Evolutionary conservation across 2,113 vertebrate genomes (phyloP).

Genomic region (Chaenogobius annularis): DNA sequence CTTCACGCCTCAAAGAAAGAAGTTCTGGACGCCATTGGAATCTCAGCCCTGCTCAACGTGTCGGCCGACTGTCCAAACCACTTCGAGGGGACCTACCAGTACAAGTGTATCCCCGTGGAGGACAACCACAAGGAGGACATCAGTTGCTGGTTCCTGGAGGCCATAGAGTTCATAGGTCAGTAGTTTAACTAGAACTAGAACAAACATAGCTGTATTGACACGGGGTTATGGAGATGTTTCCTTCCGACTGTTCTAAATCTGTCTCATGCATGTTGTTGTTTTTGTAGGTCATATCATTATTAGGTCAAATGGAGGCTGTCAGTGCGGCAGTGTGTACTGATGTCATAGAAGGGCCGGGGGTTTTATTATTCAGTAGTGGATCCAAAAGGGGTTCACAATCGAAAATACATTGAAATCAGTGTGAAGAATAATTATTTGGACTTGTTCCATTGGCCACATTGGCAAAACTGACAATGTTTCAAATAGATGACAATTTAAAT

Average conservation of each 20-base stretch:
- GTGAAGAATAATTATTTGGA: too few relatives aligned
- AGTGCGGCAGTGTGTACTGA: not conserved
- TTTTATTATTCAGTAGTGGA: not conserved
- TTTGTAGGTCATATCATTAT: slow-evolving; percentile 6
- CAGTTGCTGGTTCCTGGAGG: slow-evolving; percentile 98
- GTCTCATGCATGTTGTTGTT: not conserved
- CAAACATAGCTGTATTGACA: slow-evolving; percentile 2
- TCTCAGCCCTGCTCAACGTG: slow-evolving; percentile 95
- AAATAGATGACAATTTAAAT: too few relatives aligned
- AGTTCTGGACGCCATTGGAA: slow-evolving; percentile 89
- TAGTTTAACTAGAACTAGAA: slow-evolving; percentile 5
- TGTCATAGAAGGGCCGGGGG: not conserved
- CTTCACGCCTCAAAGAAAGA: slow-evolving; percentile 96
- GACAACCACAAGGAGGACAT: slow-evolving; percentile 99
- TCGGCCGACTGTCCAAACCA: slow-evolving; percentile 97
- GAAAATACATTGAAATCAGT: too few relatives aligned
- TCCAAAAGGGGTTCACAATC: too few relatives aligned
- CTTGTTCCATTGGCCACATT: too few relatives aligned
- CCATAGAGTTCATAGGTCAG: slow-evolving; percentile 97
- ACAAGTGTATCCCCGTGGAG: slow-evolving; percentile 96
- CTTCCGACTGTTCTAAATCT: not conserved
- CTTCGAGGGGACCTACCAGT: slow-evolving; percentile 93
- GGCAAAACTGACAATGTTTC: too few relatives aligned
- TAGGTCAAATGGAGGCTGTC: slow-evolving; percentile 1
- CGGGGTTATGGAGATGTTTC: not conserved